Percentiles rank a stretch among this genome's conserved stretches.
Evolutionary conservation across 2,113 vertebrate species (phyloP).

Genomic region (Lutjanus erythropterus): DNA sequence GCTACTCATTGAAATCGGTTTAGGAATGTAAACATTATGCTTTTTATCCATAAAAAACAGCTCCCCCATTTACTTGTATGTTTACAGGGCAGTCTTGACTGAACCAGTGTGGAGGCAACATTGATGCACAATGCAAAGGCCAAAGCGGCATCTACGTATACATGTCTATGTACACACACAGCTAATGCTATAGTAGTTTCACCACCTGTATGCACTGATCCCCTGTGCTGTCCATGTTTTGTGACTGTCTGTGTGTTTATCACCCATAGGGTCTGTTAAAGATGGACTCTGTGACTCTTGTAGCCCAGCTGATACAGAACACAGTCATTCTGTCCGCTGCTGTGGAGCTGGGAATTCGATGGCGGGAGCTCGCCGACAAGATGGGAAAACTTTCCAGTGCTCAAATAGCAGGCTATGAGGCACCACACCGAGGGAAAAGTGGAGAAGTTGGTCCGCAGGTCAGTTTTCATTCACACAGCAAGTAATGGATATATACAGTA

Average conservation of each 20-base stretch:
- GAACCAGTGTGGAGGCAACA: no score
- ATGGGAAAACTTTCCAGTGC: slow-evolving; percentile 89
- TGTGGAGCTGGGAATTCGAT: slow-evolving; percentile 92
- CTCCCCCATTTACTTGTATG: no score
- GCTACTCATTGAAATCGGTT: no score
- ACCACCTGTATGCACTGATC: not conserved
- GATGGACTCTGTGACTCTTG: slow-evolving; percentile 91
- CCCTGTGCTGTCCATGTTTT: not conserved
- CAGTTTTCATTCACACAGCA: slow-evolving; percentile 27
- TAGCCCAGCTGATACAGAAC: slow-evolving; percentile 90
- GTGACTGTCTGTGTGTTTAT: slow-evolving; percentile 5
- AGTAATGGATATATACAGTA: no score
- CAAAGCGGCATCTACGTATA: no score
- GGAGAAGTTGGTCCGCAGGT: slow-evolving; percentile 89
- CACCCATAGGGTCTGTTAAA: slow-evolving; percentile 90
- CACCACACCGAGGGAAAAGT: slow-evolving; percentile 89
- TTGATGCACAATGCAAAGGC: no score
- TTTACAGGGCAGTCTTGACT: no score
- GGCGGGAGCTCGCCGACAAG: slow-evolving; percentile 94
- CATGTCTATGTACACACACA: no score
- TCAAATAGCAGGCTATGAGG: slow-evolving; percentile 92
- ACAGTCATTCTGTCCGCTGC: slow-evolving; percentile 93
- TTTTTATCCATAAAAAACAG: no score
- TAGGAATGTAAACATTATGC: no score
- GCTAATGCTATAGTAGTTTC: not conserved